phyloP scores from a whole-genome alignment of 2,113 vertebrate species.

The Euleptes europaea region DNA sequence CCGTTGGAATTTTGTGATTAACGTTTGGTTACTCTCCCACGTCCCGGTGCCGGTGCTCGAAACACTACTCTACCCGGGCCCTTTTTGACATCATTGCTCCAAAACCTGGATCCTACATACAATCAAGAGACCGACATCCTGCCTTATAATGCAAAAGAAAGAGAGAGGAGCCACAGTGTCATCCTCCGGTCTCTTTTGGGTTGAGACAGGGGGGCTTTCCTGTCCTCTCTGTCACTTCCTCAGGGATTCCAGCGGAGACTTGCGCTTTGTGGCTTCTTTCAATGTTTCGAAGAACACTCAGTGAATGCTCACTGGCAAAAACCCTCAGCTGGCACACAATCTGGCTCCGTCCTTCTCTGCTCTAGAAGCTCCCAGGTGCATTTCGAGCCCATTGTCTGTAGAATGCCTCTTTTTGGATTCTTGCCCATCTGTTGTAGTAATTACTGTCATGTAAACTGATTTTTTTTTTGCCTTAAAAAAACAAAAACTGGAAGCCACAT shows the following conservation, averaged over 20 bases:
- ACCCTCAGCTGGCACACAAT: conserved; percentile 69
- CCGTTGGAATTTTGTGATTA: no score
- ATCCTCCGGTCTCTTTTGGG: neutral
- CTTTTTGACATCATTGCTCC: neutral
- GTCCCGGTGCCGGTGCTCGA: no score
- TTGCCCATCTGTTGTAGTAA: conserved; percentile 71
- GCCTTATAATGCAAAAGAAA: neutral
- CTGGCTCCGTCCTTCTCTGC: conserved; percentile 66
- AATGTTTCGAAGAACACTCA: conserved; percentile 41
- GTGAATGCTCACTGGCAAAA: conserved; percentile 57
- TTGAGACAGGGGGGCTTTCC: conserved; percentile 16
- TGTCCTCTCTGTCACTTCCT: conserved; percentile 8
- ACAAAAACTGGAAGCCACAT: conserved; percentile 36
- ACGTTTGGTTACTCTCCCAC: no score
- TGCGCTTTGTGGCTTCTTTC: conserved; percentile 38
- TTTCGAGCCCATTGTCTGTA: conserved; percentile 50
- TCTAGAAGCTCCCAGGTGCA: conserved; percentile 58
- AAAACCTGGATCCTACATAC: neutral
- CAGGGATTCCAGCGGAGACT: conserved; percentile 53
- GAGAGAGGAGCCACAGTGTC: conserved; percentile 1
- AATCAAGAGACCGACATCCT: neutral
- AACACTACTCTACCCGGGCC: no score
- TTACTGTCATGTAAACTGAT: conserved; percentile 67
- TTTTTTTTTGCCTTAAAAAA: conserved; percentile 25
- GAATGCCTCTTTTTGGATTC: conserved; percentile 59